Conservation (phyloP, 2,888 invertebrate species). For the Lysandra bellargus region DNA sequence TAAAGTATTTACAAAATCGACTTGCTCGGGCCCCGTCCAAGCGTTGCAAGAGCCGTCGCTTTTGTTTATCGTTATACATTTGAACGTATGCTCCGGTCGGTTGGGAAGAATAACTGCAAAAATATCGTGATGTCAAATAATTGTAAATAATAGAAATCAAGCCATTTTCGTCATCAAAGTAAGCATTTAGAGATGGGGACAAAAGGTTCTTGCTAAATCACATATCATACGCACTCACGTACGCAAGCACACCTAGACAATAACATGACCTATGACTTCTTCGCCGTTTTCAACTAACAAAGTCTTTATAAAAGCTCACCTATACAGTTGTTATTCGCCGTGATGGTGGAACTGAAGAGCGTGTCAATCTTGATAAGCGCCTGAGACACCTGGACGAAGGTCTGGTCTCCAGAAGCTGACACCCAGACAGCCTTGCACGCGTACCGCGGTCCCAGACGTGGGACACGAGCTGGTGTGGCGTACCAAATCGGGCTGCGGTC, state of each 20-base stretch:
- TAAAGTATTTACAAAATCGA: slow-evolving; percentile 89
- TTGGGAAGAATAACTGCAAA: slow-evolving; percentile 89
- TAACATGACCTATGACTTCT: background rate
- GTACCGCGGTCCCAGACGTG: slow-evolving; percentile 90
- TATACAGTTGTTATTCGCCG: slow-evolving; percentile 92
- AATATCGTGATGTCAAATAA: slow-evolving; percentile 8
- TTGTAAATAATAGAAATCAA: background rate
- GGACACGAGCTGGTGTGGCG: slow-evolving; percentile 87
- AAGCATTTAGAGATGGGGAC: too few relatives aligned
- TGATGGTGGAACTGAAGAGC: slow-evolving; percentile 92
- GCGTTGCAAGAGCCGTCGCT: slow-evolving; percentile 92
- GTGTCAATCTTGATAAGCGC: slow-evolving; percentile 95
- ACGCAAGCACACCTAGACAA: background rate
- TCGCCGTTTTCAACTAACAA: background rate
- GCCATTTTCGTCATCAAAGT: too few relatives aligned
- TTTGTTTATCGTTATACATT: slow-evolving; percentile 94
- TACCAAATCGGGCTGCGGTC: slow-evolving; percentile 84
- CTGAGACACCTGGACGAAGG: slow-evolving; percentile 95
- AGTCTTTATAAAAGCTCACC: slow-evolving; percentile 71
- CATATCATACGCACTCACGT: too few relatives aligned
- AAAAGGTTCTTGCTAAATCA: too few relatives aligned
- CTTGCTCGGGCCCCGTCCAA: slow-evolving; percentile 90
- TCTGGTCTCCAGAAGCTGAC: slow-evolving; percentile 97
- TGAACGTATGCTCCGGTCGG: slow-evolving; percentile 89
- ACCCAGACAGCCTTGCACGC: slow-evolving; percentile 96